phyloP scores from a whole-genome alignment of 1,140 invertebrate genomes.

The Scaptomyza montana region DNA sequence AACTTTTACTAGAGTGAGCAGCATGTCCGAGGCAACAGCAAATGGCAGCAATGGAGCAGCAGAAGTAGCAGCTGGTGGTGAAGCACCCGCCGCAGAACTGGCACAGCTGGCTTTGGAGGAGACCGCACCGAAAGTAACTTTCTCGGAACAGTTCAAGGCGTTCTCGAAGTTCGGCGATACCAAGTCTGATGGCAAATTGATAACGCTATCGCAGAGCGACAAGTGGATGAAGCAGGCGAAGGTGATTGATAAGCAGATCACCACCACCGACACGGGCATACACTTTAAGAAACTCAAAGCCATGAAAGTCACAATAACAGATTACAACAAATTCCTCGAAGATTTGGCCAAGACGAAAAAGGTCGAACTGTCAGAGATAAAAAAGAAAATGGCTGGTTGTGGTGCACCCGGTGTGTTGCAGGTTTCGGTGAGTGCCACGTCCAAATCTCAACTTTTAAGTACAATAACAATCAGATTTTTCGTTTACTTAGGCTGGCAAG shows the following conservation, averaged over 20 bases:
- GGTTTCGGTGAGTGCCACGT: slow-evolving; percentile 83
- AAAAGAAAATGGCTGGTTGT: slow-evolving; percentile 90
- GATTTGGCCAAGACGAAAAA: slow-evolving; percentile 92
- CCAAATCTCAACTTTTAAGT: background rate
- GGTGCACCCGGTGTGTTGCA: slow-evolving; percentile 88
- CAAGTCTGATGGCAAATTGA: slow-evolving; percentile 93
- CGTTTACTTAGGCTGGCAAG: slow-evolving; percentile 85
- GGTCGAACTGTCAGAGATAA: slow-evolving; percentile 89
- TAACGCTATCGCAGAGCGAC: slow-evolving; percentile 94
- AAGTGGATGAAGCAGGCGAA: slow-evolving; percentile 98
- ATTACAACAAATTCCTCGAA: slow-evolving; percentile 92
- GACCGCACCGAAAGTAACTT: slow-evolving; percentile 68
- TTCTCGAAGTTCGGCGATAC: slow-evolving; percentile 95
- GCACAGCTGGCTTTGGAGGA: slow-evolving; percentile 76
- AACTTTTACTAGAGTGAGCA: slow-evolving; percentile 43
- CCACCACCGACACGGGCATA: slow-evolving; percentile 95
- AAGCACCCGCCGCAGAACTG: slow-evolving; percentile 68
- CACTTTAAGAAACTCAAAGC: slow-evolving; percentile 94
- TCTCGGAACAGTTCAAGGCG: slow-evolving; percentile 85
- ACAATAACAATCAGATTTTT: too few species aligned
- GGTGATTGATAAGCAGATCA: slow-evolving; percentile 96
- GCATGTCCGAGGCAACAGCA: slow-evolving; percentile 69
- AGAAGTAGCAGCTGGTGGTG: slow-evolving; percentile 48
- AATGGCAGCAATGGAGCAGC: slow-evolving; percentile 62
- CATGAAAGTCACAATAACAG: slow-evolving; percentile 88